phyloP scores from a whole-genome alignment of 2,797 vertebrate genomes.

The Ptychadena robeensis region DNA sequence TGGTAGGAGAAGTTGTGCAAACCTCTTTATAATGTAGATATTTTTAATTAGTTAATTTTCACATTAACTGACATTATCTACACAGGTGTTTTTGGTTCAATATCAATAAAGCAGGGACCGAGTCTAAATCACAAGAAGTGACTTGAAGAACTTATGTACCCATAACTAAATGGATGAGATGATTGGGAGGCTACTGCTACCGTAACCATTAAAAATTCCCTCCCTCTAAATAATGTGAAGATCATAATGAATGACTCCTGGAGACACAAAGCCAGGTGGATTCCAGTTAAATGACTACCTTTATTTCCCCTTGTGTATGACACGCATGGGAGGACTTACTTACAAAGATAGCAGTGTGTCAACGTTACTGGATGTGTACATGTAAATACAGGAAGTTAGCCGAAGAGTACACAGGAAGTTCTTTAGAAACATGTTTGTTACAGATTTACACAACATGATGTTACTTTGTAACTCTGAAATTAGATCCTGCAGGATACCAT shows the following conservation, averaged over 20 bases:
- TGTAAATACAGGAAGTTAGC: conserved; percentile 29
- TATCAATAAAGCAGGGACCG: not conserved
- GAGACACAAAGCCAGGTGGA: not conserved
- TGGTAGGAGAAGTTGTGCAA: no score
- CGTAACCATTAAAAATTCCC: no score
- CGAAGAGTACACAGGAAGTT: conserved; percentile 30
- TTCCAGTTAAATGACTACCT: not conserved
- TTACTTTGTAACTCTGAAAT: conserved; percentile 2
- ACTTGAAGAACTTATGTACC: not conserved
- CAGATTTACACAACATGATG: conserved; percentile 10
- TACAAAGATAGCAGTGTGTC: not conserved
- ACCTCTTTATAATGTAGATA: no score
- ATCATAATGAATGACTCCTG: no score
- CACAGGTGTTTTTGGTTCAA: not conserved
- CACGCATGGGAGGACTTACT: not conserved
- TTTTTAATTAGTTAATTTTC: no score
- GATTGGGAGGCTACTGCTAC: no score
- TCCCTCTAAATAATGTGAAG: no score
- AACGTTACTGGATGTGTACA: not conserved
- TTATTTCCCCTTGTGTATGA: not conserved
- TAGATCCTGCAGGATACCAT: not conserved
- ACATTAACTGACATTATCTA: not conserved
- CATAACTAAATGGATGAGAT: not conserved
- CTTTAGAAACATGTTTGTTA: conserved; percentile 10
- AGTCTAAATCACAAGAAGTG: not conserved